Evolutionary conservation across 2,888 invertebrate species (phyloP), one percentile per base, ranked within the genome.

Genomic region (Cephus nigrinus): DNA sequence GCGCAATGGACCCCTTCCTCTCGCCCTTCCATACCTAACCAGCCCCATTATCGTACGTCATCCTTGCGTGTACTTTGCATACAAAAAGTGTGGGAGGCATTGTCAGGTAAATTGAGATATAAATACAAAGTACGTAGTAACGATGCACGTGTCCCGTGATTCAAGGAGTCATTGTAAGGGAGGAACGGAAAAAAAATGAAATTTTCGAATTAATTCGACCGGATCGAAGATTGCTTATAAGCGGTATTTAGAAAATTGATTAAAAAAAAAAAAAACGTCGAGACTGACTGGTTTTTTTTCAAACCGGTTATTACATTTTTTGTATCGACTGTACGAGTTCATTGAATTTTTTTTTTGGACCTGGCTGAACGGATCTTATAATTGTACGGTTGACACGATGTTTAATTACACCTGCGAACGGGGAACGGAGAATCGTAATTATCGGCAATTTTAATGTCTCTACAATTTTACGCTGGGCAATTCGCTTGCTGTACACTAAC

Each of bases 21-120:
- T 23, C 55, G 23, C 55, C 23, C 55, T 55, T 55, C 9, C 1
- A 55, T 55, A 9, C 55, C 15, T 2, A 9, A 23, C 55, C 55
- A 5, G 9, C 9, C 78, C 68, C 68, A 79, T 80, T 83, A 82
- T 80, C 81, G 82, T 81, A 79, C 80, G 79, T 82, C 82, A 81
- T 80, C 79, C 76, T 73, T 73, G 72, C 73, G 71, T 55, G 80
- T 75, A 73, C 71, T 77, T 83, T 82, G 81, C 84, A 82, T 83
- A 82, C 79, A 84, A 85, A 83, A 84, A 84, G 81, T 80, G 78
- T 80, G 80, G 80, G 79, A 76, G 55, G 80, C 82, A 84, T 82
- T 82, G 82, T 84, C 81, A 79, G 81, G 82, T 80, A 82, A 84
- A 81, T 84, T 83, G 82, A 85, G 82, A 85, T 84, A 80, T 82